Conservation (phyloP, 2,113 vertebrate genomes). For the Probosciger aterrimus region DNA sequence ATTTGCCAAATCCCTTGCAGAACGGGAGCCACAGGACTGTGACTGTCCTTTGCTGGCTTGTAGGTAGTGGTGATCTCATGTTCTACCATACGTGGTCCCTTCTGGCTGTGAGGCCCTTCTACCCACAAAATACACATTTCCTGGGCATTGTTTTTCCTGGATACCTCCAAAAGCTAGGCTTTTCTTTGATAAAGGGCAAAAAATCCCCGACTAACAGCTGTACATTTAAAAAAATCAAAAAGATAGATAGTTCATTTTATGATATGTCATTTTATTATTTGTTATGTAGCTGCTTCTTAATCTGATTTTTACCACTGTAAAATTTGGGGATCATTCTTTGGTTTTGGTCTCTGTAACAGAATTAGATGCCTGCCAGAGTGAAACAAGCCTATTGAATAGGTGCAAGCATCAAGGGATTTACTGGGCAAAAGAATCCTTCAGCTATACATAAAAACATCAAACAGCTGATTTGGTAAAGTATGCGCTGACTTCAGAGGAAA, state of each 20-base stretch:
- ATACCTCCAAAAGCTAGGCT: not conserved
- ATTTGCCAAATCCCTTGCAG: not conserved
- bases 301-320: not conserved
- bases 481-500: not conserved
- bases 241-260: not conserved
- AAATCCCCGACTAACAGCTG: not conserved
- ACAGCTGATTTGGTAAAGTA: not conserved
- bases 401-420: not conserved
- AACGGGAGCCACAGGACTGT: not conserved
- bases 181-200: not conserved
- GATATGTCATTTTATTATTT: not conserved
- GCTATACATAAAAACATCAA: not conserved
- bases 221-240: not conserved
- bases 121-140: not conserved
- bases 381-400: not conserved
- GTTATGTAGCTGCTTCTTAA: not conserved
- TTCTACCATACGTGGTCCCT: not conserved
- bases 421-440: not conserved
- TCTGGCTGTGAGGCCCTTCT: not conserved
- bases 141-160: not conserved
- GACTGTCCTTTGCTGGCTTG: not conserved
- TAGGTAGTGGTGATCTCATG: not conserved
- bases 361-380: not conserved
- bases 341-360: not conserved
- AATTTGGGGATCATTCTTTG: not conserved